These are phyloP conservation scores for Nudaria mundana DNA, from an alignment of 2,888 invertebrate genomes.

Conservation along the genomic window DNA sequence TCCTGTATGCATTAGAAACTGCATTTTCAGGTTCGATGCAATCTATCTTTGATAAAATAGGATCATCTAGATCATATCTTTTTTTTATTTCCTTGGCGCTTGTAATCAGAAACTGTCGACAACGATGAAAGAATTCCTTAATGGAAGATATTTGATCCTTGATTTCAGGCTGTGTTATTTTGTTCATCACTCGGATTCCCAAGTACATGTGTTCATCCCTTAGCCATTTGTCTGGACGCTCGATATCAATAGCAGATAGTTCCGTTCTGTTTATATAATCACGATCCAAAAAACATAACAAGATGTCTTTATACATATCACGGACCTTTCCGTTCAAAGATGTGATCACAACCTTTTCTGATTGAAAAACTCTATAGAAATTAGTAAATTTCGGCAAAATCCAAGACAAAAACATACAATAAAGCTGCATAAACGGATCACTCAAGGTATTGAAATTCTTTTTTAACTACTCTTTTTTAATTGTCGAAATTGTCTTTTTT, in stretches of 20 bases:
- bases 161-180: neutral
- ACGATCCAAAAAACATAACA: neutral
- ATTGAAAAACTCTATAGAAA: neutral
- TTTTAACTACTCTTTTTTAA: too few relatives aligned
- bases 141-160: neutral
- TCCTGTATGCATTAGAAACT: neutral
- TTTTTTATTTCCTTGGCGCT: neutral
- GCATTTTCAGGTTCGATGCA: neutral
- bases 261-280: neutral
- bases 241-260: neutral
- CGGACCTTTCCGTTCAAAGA: neutral
- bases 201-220: neutral
- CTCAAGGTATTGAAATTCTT: too few relatives aligned
- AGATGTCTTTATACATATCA: neutral
- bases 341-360: neutral
- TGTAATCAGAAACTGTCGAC: neutral
- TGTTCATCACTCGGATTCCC: neutral
- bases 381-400: neutral
- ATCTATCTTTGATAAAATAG: neutral
- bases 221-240: neutral
- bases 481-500: too few relatives aligned
- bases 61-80: neutral
- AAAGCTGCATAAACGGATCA: neutral
- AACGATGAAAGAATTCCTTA: neutral
- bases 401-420: neutral